Percentiles rank a stretch among this genome's conserved stretches.
phyloP scores from a whole-genome alignment of 2,113 vertebrate genomes.

The Ophiodon elongatus region DNA sequence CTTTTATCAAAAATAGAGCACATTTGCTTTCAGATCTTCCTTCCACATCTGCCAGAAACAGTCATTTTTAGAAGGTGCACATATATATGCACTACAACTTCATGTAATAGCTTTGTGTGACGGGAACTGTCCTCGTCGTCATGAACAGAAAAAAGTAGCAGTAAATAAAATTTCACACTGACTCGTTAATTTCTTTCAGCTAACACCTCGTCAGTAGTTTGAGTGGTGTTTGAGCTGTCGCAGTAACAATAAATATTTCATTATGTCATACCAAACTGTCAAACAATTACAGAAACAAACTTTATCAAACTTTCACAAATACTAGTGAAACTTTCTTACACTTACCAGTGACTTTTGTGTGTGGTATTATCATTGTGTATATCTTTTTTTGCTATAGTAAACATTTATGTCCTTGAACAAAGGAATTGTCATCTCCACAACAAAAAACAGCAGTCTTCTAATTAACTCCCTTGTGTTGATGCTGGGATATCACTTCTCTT shows the following conservation, averaged over 20 bases:
- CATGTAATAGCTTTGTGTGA: not conserved
- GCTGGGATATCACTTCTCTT: not conserved
- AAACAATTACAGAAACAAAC: conserved; percentile 22
- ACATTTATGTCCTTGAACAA: not conserved
- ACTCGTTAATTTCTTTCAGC: not conserved
- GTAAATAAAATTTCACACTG: conserved; percentile 9
- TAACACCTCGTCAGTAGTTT: not conserved
- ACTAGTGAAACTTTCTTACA: not conserved
- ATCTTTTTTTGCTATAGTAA: not conserved
- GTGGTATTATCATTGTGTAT: not conserved
- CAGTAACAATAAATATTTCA: conserved; percentile 21
- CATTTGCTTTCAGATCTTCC: not conserved
- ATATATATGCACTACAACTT: not conserved
- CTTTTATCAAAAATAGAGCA: not conserved
- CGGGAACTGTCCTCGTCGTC: not conserved
- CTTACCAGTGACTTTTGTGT: not conserved
- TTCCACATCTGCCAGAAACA: not conserved
- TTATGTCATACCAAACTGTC: conserved; percentile 31
- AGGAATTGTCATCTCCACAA: not conserved
- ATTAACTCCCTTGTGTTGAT: not conserved
- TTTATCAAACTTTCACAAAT: conserved; percentile 21
- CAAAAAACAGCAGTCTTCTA: not conserved
- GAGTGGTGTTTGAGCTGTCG: conserved; percentile 2
- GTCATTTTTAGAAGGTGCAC: not conserved
- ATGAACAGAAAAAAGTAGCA: not conserved